Evolutionary conservation across 1,140 invertebrate genomes (phyloP), one percentile per base, ranked within the genome.

Genomic region (Drosophila funebris): DNA sequence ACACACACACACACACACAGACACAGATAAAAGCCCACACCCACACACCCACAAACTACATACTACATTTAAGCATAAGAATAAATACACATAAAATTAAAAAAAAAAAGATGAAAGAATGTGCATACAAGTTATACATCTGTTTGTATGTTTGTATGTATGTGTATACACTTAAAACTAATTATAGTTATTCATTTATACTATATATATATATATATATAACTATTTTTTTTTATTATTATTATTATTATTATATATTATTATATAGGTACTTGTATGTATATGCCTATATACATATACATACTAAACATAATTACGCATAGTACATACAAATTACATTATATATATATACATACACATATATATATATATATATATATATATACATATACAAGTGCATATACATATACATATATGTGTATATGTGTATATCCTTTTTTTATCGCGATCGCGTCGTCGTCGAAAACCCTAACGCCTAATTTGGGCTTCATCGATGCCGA

Each of bases 281-380:
- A 50, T 54, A 63, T 63, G 58, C 43, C 43, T 63, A 67, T 67
- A 72, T 67, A 78, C 57, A 58, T 43, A 66, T 46, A 56, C 20
- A 80, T 85, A 85, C 62, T 80, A 85, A 63, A 84, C 73, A 76
- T 80, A 73, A 80, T 77, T 85, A 85, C 76, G 76, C 73, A 61
- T 80, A 85, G 68, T 58, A 56, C 81, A 84, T 64, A 70, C 37
- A 62, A 31, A 52, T 68, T 53, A 44, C 36, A 39, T 27, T 27
- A 39, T 27, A 31, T 31, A 20, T 41, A 20, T 20, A 46, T 33
- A 60, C 29, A 46, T 13, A 33, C 1, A 22, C n/a, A 22, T 29
- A 52, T 41, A 31, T 53, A 29, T 43, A 52, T 52, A 37, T 22
- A 37, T 22, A 22, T 4, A 52, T 52, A 29, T 29, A 44, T 22